A percentile compares a stretch with the other conserved stretches of the same genome.
Evolutionary conservation across 1,140 invertebrate species (phyloP).

Genomic region (Myzus persicae): DNA sequence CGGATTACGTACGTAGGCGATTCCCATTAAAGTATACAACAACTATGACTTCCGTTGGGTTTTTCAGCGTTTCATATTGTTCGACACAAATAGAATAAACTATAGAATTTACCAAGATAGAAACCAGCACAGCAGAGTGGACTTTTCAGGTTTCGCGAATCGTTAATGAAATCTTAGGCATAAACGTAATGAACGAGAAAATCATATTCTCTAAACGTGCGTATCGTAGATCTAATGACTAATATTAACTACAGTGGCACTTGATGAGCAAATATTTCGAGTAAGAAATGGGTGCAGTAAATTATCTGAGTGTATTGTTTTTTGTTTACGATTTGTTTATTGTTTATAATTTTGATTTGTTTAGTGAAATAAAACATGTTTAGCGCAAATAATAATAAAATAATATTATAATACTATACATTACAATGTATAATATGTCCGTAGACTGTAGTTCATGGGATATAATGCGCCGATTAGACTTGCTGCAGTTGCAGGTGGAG

Average conservation of each 20-base stretch:
- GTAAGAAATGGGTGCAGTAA: not conserved
- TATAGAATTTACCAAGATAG: too few species aligned
- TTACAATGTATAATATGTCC: not conserved
- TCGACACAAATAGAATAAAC: too few species aligned
- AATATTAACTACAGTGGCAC: not conserved
- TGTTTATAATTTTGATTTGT: not conserved
- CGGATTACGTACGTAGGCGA: not conserved
- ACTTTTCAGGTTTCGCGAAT: not conserved
- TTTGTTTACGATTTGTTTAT: not conserved
- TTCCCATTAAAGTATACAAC: too few species aligned
- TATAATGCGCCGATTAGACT: not conserved
- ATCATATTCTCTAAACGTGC: not conserved
- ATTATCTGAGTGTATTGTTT: not conserved
- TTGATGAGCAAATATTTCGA: not conserved
- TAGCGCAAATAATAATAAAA: not conserved
- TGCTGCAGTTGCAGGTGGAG: not conserved
- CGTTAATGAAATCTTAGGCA: not conserved
- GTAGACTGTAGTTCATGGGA: not conserved
- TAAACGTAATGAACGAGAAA: not conserved
- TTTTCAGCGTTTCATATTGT: too few species aligned
- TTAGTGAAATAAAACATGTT: not conserved
- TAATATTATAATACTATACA: not conserved
- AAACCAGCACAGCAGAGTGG: too few species aligned
- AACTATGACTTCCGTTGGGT: too few species aligned
- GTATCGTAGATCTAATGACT: too few species aligned